Percentiles rank a stretch among this genome's conserved stretches.
Conservation (phyloP, 2,113 vertebrate genomes). For the Peromyscus leucopus region DNA sequence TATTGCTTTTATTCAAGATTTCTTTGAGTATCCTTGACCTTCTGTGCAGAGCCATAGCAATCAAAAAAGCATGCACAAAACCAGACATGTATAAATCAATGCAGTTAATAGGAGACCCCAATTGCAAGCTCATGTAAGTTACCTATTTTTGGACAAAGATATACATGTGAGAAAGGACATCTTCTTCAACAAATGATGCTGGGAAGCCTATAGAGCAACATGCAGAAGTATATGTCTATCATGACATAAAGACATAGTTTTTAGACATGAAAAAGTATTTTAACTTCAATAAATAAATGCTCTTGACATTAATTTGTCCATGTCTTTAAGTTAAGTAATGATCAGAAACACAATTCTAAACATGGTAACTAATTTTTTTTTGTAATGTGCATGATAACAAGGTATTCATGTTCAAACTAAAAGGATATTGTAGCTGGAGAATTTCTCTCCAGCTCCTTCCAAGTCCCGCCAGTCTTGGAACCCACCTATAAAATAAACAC, state of each 20-base stretch:
- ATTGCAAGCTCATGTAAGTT: not conserved
- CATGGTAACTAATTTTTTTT: not conserved
- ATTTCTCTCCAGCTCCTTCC: no score
- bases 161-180: not conserved
- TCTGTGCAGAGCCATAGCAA: not conserved
- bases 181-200: not conserved
- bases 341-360: not conserved
- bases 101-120: not conserved
- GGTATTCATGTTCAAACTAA: constrained; percentile 14
- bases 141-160: no score
- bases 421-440: not conserved
- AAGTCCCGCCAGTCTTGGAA: no score
- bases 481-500: no score
- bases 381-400: not conserved
- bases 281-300: not conserved
- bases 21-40: no score
- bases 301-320: constrained; percentile 25
- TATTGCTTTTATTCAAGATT: no score
- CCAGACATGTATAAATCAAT: no score
- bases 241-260: not conserved
- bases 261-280: constrained; percentile 8
- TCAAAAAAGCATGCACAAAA: no score
- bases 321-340: not conserved
- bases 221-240: not conserved
- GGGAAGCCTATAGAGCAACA: not conserved